Percentiles rank a stretch among this genome's conserved stretches.
Conservation (phyloP, 2,888 invertebrate species). For the Andricus curvator region DNA sequence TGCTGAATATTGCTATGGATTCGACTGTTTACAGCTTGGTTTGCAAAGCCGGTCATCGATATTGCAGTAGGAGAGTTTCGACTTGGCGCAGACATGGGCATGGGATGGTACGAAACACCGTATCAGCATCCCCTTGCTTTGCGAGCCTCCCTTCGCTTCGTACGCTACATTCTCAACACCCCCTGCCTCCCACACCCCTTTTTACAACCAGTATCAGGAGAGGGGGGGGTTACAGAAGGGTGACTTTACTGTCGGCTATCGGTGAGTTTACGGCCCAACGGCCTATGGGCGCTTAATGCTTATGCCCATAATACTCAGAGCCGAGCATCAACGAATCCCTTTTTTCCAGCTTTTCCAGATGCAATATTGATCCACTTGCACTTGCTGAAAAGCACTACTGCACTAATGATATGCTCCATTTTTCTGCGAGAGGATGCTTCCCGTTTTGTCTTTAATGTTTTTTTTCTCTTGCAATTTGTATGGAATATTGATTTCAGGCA, state of each 20-base stretch:
- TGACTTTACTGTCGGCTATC: conserved; percentile 45
- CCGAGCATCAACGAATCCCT: conserved; percentile 16
- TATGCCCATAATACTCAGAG: conserved; percentile 14
- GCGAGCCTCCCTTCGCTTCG: conserved; percentile 44
- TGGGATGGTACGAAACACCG: conserved; percentile 57
- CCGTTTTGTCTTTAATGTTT: neutral
- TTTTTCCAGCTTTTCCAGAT: conserved; percentile 17
- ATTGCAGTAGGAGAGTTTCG: conserved; percentile 35
- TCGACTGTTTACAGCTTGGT: conserved; percentile 39
- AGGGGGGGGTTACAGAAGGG: conserved; percentile 51
- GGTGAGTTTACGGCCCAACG: conserved; percentile 36
- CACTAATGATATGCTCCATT: neutral
- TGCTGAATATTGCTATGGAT: neutral
- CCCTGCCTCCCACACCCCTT: conserved; percentile 45
- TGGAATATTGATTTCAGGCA: too few species aligned
- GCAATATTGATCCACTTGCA: conserved; percentile 25
- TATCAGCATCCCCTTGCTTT: conserved; percentile 49
- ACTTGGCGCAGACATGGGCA: conserved; percentile 23
- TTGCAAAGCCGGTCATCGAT: conserved; percentile 33
- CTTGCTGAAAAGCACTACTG: conserved; percentile 3
- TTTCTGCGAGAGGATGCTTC: neutral
- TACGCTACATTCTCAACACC: conserved; percentile 42
- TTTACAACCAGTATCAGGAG: conserved; percentile 35
- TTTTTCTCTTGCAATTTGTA: too few species aligned
- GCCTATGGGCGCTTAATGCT: conserved; percentile 5